A percentile compares a stretch with the other conserved stretches of the same genome.
phyloP scores from a whole-genome alignment of 2,888 invertebrate species.

The Papilio gigon region DNA sequence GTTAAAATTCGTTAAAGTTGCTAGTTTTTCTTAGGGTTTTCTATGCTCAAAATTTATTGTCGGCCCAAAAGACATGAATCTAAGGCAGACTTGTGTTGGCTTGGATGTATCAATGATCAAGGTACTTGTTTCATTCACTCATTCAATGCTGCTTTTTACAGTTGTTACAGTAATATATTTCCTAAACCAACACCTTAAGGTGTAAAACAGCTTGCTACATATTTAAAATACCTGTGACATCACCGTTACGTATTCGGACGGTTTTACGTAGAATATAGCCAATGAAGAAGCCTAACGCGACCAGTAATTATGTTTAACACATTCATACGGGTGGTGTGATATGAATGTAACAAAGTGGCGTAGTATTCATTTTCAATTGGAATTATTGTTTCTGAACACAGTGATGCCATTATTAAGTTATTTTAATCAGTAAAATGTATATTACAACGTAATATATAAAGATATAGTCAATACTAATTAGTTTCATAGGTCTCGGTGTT shows the following conservation, averaged over 20 bases:
- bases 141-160: slow-evolving; percentile 5
- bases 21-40: neutral
- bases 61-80: slow-evolving; percentile 25
- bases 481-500: slow-evolving; percentile 21
- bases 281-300: slow-evolving; percentile 3
- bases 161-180: neutral
- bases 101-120: slow-evolving; percentile 10
- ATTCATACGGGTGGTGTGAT: slow-evolving; percentile 18
- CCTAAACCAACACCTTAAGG: neutral
- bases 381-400: slow-evolving; percentile 14
- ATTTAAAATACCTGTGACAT: slow-evolving; percentile 22
- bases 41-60: neutral
- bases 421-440: slow-evolving; percentile 22
- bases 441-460: slow-evolving; percentile 18
- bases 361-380: slow-evolving; percentile 13
- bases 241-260: slow-evolving; percentile 15
- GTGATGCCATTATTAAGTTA: slow-evolving; percentile 13
- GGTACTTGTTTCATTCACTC: slow-evolving; percentile 1
- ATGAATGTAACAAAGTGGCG: slow-evolving; percentile 12
- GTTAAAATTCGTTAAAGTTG: slow-evolving; percentile 6
- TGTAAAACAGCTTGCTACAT: neutral
- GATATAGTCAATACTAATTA: neutral
- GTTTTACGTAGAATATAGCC: slow-evolving; percentile 8
- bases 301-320: slow-evolving; percentile 25
- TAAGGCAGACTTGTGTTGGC: slow-evolving; percentile 3